Evolutionary conservation across 2,113 vertebrate species (phyloP), one percentile per base, ranked within the genome.

Genomic region (Gymnarchus niloticus): DNA sequence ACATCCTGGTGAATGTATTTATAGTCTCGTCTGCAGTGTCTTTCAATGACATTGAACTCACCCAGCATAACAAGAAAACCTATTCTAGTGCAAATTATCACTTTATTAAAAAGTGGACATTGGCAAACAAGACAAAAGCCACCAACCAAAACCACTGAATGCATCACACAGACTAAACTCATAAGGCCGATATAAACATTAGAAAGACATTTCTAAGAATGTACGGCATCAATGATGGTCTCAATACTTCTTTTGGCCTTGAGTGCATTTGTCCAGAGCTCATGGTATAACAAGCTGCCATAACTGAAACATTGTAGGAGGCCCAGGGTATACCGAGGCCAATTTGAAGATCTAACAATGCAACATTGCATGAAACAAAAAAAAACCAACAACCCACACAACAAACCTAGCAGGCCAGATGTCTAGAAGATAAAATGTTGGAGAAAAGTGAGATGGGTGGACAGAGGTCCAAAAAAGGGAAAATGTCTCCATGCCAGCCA

Each of bases 1-100:
- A 92, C 92, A 92, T 92, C 91, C 91, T 85, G 86, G 87, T 86
- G 85, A 88, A 91, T 92, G 92, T 87, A 94, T 93, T 93, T 89
- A 93, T 93, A 91, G 91, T 85, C 86, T 88, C 83, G 86, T 88
- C 83, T 23, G 10, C 21, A 23, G 57, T 46, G 84, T 87, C 89
- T 89, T 91, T 91, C 88, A 90, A 48, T 76, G 0, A 85, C 87
- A 87, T 89, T 91, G 89, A 89, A 61, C 65, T 87, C 88, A 85
- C 87, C 89, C 88, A 78, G 88, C 89, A 88, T 87, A 83, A 86
- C 19, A 23, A 37, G 25, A 85, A 88, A 86, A 51, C n/a, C 57
- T 54, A 88, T 92, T 93, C 88, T 89, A 28, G 90, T 92, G 92
- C 92, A 93, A 92, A 93, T 92, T 85, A 89, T 85, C 21, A 84